phyloP scores from a whole-genome alignment of 2,113 vertebrate species.

The Chlorodrepanis virens region DNA sequence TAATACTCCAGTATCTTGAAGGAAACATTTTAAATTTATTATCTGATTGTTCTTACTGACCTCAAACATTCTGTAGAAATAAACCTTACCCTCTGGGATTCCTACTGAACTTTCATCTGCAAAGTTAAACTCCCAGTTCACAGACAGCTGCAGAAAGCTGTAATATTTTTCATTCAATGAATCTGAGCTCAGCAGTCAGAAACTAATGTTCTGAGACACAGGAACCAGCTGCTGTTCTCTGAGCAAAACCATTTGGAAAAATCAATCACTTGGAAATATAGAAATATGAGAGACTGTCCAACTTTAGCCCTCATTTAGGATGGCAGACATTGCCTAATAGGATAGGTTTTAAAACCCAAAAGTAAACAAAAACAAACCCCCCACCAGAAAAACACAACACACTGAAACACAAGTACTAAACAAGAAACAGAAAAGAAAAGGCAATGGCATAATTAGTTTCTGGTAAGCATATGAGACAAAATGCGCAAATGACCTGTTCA shows the following conservation, averaged over 20 bases:
- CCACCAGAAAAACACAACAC: background rate
- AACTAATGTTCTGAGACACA: background rate
- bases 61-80: background rate
- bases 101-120: background rate
- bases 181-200: background rate
- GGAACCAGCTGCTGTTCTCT: background rate
- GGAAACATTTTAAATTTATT: background rate
- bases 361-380: fast-evolving
- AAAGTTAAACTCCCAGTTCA: background rate
- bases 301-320: background rate
- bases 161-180: background rate
- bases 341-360: background rate
- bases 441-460: background rate
- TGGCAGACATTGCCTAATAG: background rate
- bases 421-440: background rate
- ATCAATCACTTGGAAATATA: background rate
- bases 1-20: background rate
- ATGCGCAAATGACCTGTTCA: background rate
- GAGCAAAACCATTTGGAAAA: background rate
- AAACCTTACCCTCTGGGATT: background rate
- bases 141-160: background rate
- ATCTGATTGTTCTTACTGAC: background rate
- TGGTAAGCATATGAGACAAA: fast-evolving
- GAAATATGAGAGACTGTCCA: background rate
- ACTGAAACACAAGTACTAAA: background rate